These are phyloP conservation scores for Coilia nasus DNA, from an alignment of 2,797 vertebrate species.

Conservation along the genomic window DNA sequence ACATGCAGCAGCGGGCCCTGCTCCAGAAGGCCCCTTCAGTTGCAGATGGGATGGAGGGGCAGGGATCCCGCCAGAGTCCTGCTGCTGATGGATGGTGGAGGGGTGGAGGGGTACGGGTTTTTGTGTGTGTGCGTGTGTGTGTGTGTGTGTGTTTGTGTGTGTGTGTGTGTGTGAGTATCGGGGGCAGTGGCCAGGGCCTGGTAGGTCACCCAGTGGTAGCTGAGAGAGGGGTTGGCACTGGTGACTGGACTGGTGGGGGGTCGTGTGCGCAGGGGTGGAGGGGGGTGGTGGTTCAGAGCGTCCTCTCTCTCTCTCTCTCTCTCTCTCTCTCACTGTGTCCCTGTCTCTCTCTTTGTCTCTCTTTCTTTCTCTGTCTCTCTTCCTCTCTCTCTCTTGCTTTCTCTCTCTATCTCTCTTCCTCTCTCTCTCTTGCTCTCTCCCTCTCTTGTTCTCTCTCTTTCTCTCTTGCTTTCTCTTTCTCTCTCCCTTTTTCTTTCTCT, in stretches of 20 bases:
- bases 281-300: not conserved
- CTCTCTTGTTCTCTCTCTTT: no score
- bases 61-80: constrained; percentile 68
- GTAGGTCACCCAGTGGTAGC: not conserved
- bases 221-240: no score
- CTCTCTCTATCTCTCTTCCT: no score
- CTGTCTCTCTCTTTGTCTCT: no score
- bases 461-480: no score
- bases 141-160: constrained; percentile 28
- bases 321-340: no score
- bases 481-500: no score
- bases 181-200: not conserved
- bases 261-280: not conserved
- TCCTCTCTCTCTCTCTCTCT: no score
- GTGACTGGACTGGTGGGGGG: no score
- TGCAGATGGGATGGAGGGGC: constrained; percentile 76
- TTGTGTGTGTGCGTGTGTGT: constrained; percentile 64
- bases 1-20: constrained; percentile 77
- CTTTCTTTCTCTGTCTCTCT: no score
- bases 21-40: constrained; percentile 73
- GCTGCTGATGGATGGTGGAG: constrained; percentile 67
- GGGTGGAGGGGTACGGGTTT: constrained; percentile 62
- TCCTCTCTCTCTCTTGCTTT: no score
- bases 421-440: no score
- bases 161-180: constrained; percentile 29